Percentiles rank a stretch among this genome's conserved stretches.
These are phyloP conservation scores for Lamellibrachia luymesi DNA, from an alignment of 1,140 invertebrate species.

Conservation along the genomic window DNA sequence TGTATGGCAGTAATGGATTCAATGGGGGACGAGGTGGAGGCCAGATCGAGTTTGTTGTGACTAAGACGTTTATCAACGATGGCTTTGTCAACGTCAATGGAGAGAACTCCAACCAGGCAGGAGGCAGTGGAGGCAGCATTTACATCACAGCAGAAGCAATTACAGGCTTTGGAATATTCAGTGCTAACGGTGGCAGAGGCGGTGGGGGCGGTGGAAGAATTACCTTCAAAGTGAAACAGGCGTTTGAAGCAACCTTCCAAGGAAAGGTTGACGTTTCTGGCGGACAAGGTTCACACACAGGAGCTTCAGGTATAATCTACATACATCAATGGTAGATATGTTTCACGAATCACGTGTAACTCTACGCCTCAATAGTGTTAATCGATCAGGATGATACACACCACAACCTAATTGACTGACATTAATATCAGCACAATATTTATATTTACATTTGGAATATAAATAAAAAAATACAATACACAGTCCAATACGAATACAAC, in stretches of 20 bases:
- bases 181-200: constrained; percentile 30
- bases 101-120: constrained; percentile 9
- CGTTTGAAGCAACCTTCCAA: constrained; percentile 11
- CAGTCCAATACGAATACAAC: too few relatives aligned
- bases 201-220: constrained; percentile 25
- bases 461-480: too few relatives aligned
- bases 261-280: constrained; percentile 34
- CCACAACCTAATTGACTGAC: too few relatives aligned
- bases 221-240: neutral
- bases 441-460: too few relatives aligned
- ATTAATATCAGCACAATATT: too few relatives aligned
- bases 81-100: constrained; percentile 42
- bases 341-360: too few relatives aligned
- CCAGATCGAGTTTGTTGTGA: constrained; percentile 35
- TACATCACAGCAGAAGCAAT: neutral
- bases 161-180: constrained; percentile 8
- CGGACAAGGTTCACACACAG: constrained; percentile 18
- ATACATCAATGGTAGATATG: too few relatives aligned
- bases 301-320: neutral
- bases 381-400: too few relatives aligned
- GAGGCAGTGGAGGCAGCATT: constrained; percentile 19
- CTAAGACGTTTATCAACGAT: constrained; percentile 30
- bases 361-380: too few relatives aligned
- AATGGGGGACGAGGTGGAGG: constrained; percentile 38
- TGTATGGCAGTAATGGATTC: constrained; percentile 42